Evolutionary conservation across 2,113 vertebrate genomes (phyloP).

Genomic region (Recurvirostra avosetta): DNA sequence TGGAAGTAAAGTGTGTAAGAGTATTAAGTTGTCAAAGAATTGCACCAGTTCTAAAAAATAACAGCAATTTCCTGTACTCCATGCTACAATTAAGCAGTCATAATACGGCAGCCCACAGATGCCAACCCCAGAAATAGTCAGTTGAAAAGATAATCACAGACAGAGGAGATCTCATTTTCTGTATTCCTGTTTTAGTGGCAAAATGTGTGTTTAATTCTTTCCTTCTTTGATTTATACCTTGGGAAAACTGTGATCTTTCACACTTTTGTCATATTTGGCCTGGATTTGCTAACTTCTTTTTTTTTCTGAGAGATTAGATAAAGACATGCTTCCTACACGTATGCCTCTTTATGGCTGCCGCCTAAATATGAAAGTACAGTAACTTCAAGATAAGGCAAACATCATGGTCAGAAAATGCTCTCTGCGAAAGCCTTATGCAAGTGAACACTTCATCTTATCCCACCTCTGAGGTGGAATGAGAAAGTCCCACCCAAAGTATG

Average conservation of each 20-base stretch:
- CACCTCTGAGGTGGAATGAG: not conserved
- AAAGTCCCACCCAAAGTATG: not conserved
- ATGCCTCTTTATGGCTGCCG: not conserved
- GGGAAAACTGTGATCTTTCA: not conserved
- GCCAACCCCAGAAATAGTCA: conserved; percentile 40
- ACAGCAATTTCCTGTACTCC: conserved; percentile 52
- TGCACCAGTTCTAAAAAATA: conserved; percentile 46
- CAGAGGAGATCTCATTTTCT: conserved; percentile 4
- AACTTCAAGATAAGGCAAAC: not conserved
- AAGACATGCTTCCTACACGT: not conserved
- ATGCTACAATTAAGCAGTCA: conserved; percentile 66
- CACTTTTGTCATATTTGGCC: not conserved
- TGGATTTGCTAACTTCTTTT: not conserved
- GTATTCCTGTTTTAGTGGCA: conserved; percentile 6
- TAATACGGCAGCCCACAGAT: conserved; percentile 51
- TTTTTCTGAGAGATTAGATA: not conserved
- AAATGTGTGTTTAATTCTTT: not conserved
- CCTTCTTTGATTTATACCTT: not conserved
- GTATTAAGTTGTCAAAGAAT: conserved; percentile 50
- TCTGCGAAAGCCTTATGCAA: not conserved
- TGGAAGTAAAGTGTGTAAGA: conserved; percentile 18
- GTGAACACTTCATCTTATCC: not conserved
- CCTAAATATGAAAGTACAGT: not conserved
- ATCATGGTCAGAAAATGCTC: not conserved
- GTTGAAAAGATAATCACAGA: conserved; percentile 37